Evolutionary conservation across 2,888 invertebrate species (phyloP), one percentile per base, ranked within the genome.

Genomic region (Tiliacea aurago): DNA sequence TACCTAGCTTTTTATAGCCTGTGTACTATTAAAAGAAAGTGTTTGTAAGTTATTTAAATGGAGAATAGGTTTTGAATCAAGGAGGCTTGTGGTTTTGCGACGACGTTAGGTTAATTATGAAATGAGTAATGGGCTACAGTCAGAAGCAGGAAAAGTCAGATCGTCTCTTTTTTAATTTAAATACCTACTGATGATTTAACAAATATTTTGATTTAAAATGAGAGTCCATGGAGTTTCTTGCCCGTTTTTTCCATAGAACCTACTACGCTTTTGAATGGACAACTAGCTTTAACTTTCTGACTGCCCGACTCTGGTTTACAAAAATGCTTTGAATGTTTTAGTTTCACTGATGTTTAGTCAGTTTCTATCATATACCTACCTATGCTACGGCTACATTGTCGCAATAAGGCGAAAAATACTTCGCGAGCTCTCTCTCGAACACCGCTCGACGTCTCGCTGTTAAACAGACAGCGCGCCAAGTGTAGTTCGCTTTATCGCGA

Each of bases 1-100:
- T 64, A 64, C 51, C 18, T 43, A 28, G 84, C 20, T 69, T 67
- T 84, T 82, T 82, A 67, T 58, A 66, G 43, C 49, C 5, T 13
- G 15, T 13, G 13, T 11, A 15, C 53, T 76, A 51, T 67, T 67
- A 71, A 73, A 68, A 65, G 13, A 71, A 71, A 56, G 0, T 33
- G 4, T 41, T 20, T 53, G 23, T 62, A 28, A 33, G 65, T 61
- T 56, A 68, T 74, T 51, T 51, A 63, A 13, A 79, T 11, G 4
- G 0, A 41, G 7, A 65, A 49, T 28, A 67, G 6, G 0, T 71
- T 45, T 67, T 20, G 5, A 62, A 62, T 18, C 20, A 10, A 59
- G 53, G 7, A 28, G n/a, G 37, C 5, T 47, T 61, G 18, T 4
- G 18, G 2, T 41, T 33, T 75, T 53, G 37, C 13, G 4, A 47